phyloP scores from a whole-genome alignment of 1,140 invertebrate species.

The Chelonus insularis region DNA sequence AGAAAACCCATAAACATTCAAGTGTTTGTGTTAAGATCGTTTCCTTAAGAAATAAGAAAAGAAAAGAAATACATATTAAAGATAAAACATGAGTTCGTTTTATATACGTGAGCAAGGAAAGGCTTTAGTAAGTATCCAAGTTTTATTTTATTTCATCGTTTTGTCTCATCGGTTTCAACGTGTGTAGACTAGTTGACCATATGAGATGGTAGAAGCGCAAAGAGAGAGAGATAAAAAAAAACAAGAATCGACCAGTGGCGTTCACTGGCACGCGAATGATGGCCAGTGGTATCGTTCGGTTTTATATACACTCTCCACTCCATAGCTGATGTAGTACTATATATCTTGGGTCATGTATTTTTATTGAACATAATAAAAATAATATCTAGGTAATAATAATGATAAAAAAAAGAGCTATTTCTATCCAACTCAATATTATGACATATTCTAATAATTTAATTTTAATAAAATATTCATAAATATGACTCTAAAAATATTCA shows the following conservation, averaged over 20 bases:
- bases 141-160: constrained; percentile 14
- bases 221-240: neutral
- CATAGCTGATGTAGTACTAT: neutral
- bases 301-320: neutral
- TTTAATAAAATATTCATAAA: neutral
- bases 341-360: neutral
- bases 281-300: neutral
- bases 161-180: constrained; percentile 33
- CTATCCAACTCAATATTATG: too few species aligned
- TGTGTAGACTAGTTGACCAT: constrained; percentile 36
- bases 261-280: constrained; percentile 15
- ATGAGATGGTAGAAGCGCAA: constrained; percentile 21
- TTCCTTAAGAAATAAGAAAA: constrained; percentile 7
- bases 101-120: constrained; percentile 5
- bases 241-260: constrained; percentile 20
- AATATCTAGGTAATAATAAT: too few species aligned
- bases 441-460: neutral
- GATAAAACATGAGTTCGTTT: constrained; percentile 7
- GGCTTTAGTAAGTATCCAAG: constrained; percentile 23
- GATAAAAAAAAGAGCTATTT: too few species aligned
- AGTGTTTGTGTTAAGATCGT: neutral
- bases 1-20: neutral
- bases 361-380: neutral
- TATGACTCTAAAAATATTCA: too few species aligned
- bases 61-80: constrained; percentile 28